Evolutionary conservation across 2,888 invertebrate species (phyloP).

Genomic region (Trissoscelio sp.): DNA sequence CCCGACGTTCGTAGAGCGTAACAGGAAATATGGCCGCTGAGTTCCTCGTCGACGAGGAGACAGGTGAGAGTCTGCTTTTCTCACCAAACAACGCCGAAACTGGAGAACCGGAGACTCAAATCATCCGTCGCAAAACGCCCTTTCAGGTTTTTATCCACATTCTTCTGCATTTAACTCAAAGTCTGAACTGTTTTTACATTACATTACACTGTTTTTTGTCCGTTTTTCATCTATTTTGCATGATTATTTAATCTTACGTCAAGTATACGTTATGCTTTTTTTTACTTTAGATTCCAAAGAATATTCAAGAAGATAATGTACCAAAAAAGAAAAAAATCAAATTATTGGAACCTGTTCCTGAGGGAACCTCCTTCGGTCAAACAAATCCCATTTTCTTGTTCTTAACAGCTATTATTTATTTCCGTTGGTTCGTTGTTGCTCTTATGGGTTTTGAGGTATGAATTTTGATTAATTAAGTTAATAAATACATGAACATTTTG

Average conservation of each 20-base stretch:
- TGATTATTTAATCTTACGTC: not conserved
- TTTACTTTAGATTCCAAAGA: constrained; percentile 79
- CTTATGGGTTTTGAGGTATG: constrained; percentile 84
- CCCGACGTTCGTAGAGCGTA: constrained; percentile 47
- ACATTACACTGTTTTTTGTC: too few species aligned
- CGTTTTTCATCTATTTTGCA: not conserved
- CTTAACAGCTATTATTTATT: constrained; percentile 77
- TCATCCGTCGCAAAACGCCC: constrained; percentile 72
- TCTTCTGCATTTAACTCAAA: too few species aligned
- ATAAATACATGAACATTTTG: too few species aligned
- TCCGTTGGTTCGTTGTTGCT: constrained; percentile 83
- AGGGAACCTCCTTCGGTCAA: constrained; percentile 77
- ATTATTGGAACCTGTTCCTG: constrained; percentile 73
- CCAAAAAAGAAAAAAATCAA: constrained; percentile 69
- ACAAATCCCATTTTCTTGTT: constrained; percentile 79
- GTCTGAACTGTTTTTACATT: too few species aligned
- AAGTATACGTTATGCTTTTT: constrained; percentile 1
- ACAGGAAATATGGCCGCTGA: constrained; percentile 58
- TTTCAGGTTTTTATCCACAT: constrained; percentile 75
- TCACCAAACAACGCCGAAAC: constrained; percentile 78
- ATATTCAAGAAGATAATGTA: constrained; percentile 73
- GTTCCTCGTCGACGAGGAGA: constrained; percentile 78
- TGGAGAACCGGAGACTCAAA: constrained; percentile 77
- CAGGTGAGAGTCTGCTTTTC: constrained; percentile 75
- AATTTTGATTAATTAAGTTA: not conserved